phyloP scores from a whole-genome alignment of 2,113 vertebrate species.

The Indicator maculatus region DNA sequence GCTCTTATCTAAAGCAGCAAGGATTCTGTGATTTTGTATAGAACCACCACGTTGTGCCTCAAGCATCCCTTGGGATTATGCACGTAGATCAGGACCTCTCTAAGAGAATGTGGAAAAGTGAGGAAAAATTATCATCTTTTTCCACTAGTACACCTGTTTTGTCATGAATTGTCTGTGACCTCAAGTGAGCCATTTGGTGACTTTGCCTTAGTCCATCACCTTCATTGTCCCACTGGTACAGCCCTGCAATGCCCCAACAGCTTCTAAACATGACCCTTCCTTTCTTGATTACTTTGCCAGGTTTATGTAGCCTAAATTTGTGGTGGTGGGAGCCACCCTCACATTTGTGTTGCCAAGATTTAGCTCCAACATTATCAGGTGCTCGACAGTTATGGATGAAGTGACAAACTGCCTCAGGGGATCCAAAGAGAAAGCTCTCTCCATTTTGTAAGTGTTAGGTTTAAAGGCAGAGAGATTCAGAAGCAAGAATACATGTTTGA shows the following conservation, averaged over 20 bases:
- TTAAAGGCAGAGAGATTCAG: not conserved
- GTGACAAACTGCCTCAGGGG: not conserved
- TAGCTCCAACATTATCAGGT: not conserved
- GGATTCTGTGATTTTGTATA: not conserved
- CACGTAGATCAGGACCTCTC: not conserved
- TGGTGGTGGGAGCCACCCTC: not conserved
- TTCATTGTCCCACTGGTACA: not conserved
- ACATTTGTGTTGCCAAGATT: not conserved
- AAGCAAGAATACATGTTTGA: not conserved
- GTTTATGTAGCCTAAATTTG: not conserved
- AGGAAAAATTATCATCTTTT: not conserved
- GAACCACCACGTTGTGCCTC: not conserved
- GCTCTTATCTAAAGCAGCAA: not conserved
- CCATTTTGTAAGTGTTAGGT: not conserved
- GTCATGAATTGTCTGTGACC: not conserved
- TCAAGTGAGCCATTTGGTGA: not conserved
- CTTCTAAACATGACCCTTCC: not conserved
- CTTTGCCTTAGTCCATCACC: not conserved
- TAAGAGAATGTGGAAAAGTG: not conserved
- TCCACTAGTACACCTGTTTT: not conserved
- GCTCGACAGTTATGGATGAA: not conserved
- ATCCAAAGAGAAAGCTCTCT: not conserved
- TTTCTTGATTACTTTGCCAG: not conserved
- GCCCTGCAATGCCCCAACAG: not conserved
- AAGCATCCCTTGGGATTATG: not conserved